Conservation (phyloP, 1,140 invertebrate genomes). For the Spodoptera frugiperda region DNA sequence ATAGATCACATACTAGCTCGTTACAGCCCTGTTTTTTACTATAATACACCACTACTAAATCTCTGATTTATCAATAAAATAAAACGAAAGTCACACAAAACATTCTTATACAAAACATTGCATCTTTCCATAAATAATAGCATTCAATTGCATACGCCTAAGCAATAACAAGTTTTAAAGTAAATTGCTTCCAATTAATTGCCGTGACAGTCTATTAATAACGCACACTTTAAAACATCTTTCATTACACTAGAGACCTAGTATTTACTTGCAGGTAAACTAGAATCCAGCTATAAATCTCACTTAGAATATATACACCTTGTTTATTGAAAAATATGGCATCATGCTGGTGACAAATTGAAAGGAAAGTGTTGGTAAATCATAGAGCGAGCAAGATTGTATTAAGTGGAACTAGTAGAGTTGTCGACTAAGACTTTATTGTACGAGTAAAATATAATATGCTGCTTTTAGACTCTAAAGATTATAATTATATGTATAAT, state of each 20-base stretch:
- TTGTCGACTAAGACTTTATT: background rate
- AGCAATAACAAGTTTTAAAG: conserved; percentile 22
- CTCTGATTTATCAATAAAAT: no score
- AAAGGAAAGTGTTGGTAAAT: conserved; percentile 20
- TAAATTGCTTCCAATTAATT: conserved; percentile 35
- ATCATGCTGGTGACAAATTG: conserved; percentile 31
- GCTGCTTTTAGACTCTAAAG: no score
- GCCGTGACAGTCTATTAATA: conserved; percentile 28
- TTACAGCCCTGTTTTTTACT: no score
- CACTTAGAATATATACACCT: conserved; percentile 30
- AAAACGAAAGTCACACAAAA: no score
- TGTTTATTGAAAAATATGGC: conserved; percentile 40
- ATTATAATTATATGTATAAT: no score
- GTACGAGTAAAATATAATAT: no score
- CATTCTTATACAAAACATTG: background rate
- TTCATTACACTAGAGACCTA: conserved; percentile 24
- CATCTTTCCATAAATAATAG: no score
- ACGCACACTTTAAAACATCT: conserved; percentile 22
- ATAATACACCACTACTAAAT: no score
- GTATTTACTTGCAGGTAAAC: conserved; percentile 22
- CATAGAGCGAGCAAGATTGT: conserved; percentile 2
- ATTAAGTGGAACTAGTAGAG: background rate
- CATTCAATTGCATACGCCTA: no score
- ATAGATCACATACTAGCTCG: no score
- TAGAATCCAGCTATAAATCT: conserved; percentile 24